A percentile compares a stretch with the other conserved stretches of the same genome.
Evolutionary conservation across 2,113 vertebrate species (phyloP).

Genomic region (Seriola quinqueradiata): DNA sequence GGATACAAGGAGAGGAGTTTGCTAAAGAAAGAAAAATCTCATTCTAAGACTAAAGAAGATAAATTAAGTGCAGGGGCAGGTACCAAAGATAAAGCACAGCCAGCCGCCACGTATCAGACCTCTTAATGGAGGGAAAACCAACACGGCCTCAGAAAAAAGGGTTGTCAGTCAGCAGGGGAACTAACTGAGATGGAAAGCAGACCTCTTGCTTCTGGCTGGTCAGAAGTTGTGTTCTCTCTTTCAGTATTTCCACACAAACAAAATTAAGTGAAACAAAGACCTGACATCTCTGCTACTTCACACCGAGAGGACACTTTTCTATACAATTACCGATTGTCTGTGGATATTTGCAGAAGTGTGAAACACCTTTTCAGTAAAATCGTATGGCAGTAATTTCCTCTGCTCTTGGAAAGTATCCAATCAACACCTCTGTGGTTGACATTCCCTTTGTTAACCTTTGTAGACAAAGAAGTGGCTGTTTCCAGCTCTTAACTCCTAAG

Average conservation of each 20-base stretch:
- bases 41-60: not conserved
- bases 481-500: not conserved
- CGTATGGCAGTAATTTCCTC: not conserved
- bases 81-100: constrained; percentile 37
- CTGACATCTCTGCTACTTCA: constrained; percentile 41
- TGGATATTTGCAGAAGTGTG: constrained; percentile 13
- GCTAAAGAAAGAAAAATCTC: not conserved
- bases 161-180: constrained; percentile 41
- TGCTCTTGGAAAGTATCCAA: constrained; percentile 14
- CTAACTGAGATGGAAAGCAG: constrained; percentile 64
- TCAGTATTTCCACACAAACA: constrained; percentile 52
- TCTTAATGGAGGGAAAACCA: constrained; percentile 7
- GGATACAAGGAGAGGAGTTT: not conserved
- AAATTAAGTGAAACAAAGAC: constrained; percentile 30
- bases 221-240: constrained; percentile 42
- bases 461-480: constrained; percentile 27
- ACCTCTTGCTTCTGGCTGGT: constrained; percentile 26
- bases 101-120: constrained; percentile 25
- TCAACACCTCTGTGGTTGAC: constrained; percentile 17
- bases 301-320: not conserved
- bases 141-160: constrained; percentile 42
- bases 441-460: constrained; percentile 20
- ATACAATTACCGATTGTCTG: constrained; percentile 36
- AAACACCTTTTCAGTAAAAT: constrained; percentile 12
- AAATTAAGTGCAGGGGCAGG: not conserved